Evolutionary conservation across 1,140 invertebrate genomes (phyloP).

Genomic region (Bathynomus jamesi): DNA sequence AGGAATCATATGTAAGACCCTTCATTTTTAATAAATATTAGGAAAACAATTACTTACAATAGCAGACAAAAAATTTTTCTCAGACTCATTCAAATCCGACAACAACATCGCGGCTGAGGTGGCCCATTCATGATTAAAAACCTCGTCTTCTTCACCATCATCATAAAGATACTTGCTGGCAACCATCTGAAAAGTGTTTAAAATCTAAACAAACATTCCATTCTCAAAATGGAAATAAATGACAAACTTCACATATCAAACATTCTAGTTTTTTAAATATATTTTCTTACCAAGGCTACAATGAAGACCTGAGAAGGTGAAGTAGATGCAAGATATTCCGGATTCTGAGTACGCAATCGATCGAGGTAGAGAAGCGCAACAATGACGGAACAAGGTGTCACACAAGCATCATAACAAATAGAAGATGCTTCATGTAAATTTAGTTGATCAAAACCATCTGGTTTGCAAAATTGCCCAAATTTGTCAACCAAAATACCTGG

Average conservation of each 20-base stretch:
- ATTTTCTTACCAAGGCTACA: conserved; percentile 69
- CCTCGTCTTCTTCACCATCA: conserved; percentile 79
- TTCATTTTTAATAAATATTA: too few relatives aligned
- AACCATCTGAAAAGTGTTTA: conserved; percentile 80
- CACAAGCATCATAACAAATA: conserved; percentile 67
- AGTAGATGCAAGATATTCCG: conserved; percentile 68
- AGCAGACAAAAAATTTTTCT: conserved; percentile 77
- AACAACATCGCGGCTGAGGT: conserved; percentile 63
- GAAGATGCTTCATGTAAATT: conserved; percentile 68
- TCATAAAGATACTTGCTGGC: conserved; percentile 91
- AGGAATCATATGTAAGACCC: too few relatives aligned
- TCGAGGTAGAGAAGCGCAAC: conserved; percentile 80
- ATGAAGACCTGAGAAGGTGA: conserved; percentile 84
- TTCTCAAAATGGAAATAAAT: too few relatives aligned
- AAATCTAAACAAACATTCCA: too few relatives aligned
- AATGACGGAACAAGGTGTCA: conserved; percentile 74
- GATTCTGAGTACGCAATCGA: conserved; percentile 66
- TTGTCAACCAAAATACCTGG: conserved; percentile 72
- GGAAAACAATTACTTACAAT: conserved; percentile 82
- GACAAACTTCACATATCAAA: too few relatives aligned
- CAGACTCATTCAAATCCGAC: conserved; percentile 68
- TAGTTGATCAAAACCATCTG: conserved; percentile 65
- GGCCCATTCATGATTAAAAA: conserved; percentile 83
- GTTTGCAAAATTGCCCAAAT: conserved; percentile 61
- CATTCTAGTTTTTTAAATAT: too few relatives aligned